These are phyloP conservation scores for Onthophagus sagittarius DNA, from an alignment of 2,888 invertebrate genomes.

Conservation along the genomic window DNA sequence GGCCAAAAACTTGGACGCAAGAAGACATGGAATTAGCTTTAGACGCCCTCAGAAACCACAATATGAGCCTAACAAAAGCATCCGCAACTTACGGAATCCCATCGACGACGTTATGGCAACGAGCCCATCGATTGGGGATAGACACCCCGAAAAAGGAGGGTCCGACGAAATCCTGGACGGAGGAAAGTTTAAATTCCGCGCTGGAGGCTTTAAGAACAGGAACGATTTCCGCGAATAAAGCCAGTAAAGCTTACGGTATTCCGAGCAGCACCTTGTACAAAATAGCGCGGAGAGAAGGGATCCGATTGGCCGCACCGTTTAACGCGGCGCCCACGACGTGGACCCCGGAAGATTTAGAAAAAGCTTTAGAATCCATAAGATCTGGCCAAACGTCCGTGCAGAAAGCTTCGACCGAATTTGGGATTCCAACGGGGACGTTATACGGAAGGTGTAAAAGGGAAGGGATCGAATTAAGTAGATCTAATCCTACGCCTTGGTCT, in stretches of 20 bases:
- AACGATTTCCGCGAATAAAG: conserved; percentile 85
- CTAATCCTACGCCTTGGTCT: conserved; percentile 92
- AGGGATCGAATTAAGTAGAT: conserved; percentile 83
- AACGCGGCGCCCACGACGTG: conserved; percentile 87
- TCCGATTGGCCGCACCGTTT: conserved; percentile 83
- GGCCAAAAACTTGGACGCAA: conserved; percentile 83
- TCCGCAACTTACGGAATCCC: conserved; percentile 85
- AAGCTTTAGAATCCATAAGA: conserved; percentile 77
- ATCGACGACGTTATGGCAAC: conserved; percentile 87
- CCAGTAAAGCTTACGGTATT: conserved; percentile 87
- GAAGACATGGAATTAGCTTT: conserved; percentile 86
- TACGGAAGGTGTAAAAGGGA: conserved; percentile 87
- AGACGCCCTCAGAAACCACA: conserved; percentile 78
- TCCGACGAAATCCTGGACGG: conserved; percentile 82
- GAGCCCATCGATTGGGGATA: conserved; percentile 83
- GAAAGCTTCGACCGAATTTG: conserved; percentile 80
- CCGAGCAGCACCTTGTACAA: conserved; percentile 89
- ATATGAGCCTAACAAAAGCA: conserved; percentile 87
- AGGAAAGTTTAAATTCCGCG: conserved; percentile 77
- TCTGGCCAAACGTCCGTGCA: conserved; percentile 80
- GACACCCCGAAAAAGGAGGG: conserved; percentile 90
- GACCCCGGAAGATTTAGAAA: conserved; percentile 79
- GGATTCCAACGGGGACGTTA: conserved; percentile 84
- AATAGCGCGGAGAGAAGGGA: conserved; percentile 85
- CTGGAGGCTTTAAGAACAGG: conserved; percentile 79